phyloP scores from a whole-genome alignment of 2,797 vertebrate genomes.

The Phoeniculus purpureus region DNA sequence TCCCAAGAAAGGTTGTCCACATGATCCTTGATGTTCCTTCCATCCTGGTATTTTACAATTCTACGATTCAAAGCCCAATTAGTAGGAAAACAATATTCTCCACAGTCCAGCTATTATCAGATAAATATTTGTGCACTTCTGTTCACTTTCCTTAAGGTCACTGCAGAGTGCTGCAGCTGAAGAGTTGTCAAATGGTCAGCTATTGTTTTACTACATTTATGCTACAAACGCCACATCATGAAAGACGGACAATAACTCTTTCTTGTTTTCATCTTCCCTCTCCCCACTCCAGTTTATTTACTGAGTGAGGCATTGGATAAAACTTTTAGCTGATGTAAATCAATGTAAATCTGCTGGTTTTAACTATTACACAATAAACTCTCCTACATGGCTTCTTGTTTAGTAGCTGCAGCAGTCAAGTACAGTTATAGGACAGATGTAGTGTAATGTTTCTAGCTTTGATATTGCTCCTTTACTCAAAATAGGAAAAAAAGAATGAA shows the following conservation, averaged over 20 bases:
- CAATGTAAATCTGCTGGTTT: background rate
- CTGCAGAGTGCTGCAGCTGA: background rate
- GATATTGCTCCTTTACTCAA: too few species aligned
- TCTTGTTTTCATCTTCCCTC: background rate
- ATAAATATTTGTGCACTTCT: background rate
- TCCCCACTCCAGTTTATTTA: background rate
- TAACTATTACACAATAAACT: background rate
- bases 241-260: background rate
- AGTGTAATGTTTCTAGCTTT: background rate
- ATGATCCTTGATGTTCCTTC: too few species aligned
- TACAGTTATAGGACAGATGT: background rate
- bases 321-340: background rate
- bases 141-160: background rate
- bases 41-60: too few species aligned
- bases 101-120: background rate
- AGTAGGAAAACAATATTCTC: background rate
- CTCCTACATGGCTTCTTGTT: background rate
- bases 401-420: background rate
- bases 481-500: too few species aligned
- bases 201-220: background rate
- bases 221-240: background rate
- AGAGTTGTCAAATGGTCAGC: background rate
- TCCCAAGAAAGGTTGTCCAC: too few species aligned
- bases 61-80: background rate
- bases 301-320: background rate